A percentile compares a stretch with the other conserved stretches of the same genome.
Conservation (phyloP, 2,113 vertebrate species). For the Beaufortia kweichowensis region DNA sequence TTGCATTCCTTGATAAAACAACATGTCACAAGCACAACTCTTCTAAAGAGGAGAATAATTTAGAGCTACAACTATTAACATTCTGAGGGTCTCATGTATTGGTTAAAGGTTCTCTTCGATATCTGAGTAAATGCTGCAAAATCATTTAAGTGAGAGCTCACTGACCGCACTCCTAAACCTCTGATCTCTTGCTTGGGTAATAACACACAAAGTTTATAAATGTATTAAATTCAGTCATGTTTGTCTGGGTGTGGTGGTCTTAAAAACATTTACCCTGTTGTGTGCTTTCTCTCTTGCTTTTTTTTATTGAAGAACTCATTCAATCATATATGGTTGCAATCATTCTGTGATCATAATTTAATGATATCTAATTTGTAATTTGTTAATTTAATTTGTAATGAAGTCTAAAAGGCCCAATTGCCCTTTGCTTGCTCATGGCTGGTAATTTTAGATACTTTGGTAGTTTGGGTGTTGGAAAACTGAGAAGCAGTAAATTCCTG, state of each 20-base stretch:
- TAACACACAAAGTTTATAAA: slow-evolving; percentile 39
- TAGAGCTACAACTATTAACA: slow-evolving; percentile 85
- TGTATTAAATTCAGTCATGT: slow-evolving; percentile 45
- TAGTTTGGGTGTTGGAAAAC: slow-evolving; percentile 9
- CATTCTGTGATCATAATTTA: too few relatives aligned
- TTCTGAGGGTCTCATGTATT: slow-evolving; percentile 78
- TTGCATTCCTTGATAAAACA: slow-evolving; percentile 98
- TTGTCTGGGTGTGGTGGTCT: slow-evolving; percentile 19
- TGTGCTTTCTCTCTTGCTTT: slow-evolving; percentile 21
- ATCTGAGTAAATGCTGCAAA: slow-evolving; percentile 64
- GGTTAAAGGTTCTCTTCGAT: slow-evolving; percentile 75
- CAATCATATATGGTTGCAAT: not conserved
- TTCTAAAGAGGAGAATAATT: slow-evolving; percentile 90
- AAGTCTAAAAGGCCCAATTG: not conserved
- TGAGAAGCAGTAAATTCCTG: slow-evolving; percentile 21
- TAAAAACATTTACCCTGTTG: slow-evolving; percentile 44
- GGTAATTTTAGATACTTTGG: not conserved
- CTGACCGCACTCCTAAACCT: slow-evolving; percentile 39
- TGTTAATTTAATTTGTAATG: too few relatives aligned
- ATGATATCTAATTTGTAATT: too few relatives aligned
- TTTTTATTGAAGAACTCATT: not conserved
- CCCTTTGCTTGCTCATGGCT: not conserved
- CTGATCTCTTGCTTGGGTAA: slow-evolving; percentile 49
- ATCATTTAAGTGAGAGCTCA: slow-evolving; percentile 55
- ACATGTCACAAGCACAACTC: slow-evolving; percentile 95